Percentiles rank a stretch among this genome's conserved stretches.
Conservation (phyloP, 1,140 invertebrate genomes). For the Atta texana region DNA sequence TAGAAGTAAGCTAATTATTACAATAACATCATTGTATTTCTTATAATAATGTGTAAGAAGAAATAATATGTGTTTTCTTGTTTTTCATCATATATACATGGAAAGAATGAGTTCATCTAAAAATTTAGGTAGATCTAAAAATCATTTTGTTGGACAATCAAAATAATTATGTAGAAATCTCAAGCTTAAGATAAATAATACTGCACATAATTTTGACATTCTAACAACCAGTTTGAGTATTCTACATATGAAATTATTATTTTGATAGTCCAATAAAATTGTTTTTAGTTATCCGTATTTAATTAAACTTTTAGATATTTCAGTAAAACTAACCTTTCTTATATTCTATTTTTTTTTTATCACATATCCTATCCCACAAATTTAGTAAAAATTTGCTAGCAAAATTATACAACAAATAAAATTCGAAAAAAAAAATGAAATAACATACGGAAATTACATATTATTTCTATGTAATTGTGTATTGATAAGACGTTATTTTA, state of each 20-base stretch:
- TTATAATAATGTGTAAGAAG: background rate
- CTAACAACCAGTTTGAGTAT: too few relatives aligned
- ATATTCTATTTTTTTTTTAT: background rate
- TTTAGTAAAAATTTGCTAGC: background rate
- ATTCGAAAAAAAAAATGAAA: background rate
- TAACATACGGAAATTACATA: background rate
- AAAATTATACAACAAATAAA: background rate
- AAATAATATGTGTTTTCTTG: background rate
- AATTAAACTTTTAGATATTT: too few relatives aligned
- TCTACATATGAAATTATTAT: background rate
- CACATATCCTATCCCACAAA: background rate
- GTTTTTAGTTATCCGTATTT: too few relatives aligned
- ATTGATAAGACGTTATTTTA: background rate
- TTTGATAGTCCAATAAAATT: too few relatives aligned
- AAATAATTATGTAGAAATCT: too few relatives aligned
- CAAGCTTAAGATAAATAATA: too few relatives aligned
- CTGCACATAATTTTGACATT: too few relatives aligned
- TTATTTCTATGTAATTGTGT: background rate
- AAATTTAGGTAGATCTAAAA: too few relatives aligned
- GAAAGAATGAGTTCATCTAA: too few relatives aligned
- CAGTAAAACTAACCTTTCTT: too few relatives aligned
- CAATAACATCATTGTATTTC: background rate
- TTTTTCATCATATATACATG: background rate
- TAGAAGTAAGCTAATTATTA: constrained; percentile 40
- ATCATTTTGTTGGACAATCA: too few relatives aligned